These are phyloP conservation scores for Eutolmus rufibarbis DNA, from an alignment of 2,888 invertebrate genomes.

Conservation along the genomic window DNA sequence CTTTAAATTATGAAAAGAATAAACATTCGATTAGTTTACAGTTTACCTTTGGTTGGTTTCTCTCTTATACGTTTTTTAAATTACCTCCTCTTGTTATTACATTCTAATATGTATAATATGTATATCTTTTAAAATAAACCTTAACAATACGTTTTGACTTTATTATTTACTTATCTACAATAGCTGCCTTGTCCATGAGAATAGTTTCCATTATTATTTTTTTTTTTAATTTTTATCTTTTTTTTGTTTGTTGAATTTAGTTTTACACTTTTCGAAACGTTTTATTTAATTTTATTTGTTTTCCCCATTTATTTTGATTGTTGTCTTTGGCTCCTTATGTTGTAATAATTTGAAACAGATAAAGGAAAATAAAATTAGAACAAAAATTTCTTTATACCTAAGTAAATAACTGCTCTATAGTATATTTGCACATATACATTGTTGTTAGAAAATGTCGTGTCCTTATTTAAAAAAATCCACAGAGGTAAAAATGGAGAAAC, in stretches of 20 bases:
- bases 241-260: slow-evolving; percentile 54
- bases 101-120: slow-evolving; percentile 39
- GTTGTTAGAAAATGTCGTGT: slow-evolving; percentile 8
- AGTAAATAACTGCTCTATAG: background rate
- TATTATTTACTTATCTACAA: slow-evolving; percentile 58
- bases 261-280: slow-evolving; percentile 43
- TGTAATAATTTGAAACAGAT: background rate
- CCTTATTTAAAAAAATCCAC: background rate
- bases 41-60: background rate
- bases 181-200: slow-evolving; percentile 65
- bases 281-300: slow-evolving; percentile 45
- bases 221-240: background rate
- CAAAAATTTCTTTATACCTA: background rate
- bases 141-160: slow-evolving; percentile 26
- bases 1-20: slow-evolving; percentile 12
- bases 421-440: slow-evolving; percentile 10
- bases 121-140: slow-evolving; percentile 39
- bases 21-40: slow-evolving; percentile 1
- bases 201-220: slow-evolving; percentile 49
- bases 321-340: slow-evolving; percentile 32
- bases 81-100: background rate
- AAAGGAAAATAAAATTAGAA: background rate
- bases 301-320: slow-evolving; percentile 45
- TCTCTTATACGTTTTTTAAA: background rate
- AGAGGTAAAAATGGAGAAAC: slow-evolving; percentile 2